Evolutionary conservation across 1,140 invertebrate genomes (phyloP).

Genomic region (Hermatobates lingyangjiaoensis): DNA sequence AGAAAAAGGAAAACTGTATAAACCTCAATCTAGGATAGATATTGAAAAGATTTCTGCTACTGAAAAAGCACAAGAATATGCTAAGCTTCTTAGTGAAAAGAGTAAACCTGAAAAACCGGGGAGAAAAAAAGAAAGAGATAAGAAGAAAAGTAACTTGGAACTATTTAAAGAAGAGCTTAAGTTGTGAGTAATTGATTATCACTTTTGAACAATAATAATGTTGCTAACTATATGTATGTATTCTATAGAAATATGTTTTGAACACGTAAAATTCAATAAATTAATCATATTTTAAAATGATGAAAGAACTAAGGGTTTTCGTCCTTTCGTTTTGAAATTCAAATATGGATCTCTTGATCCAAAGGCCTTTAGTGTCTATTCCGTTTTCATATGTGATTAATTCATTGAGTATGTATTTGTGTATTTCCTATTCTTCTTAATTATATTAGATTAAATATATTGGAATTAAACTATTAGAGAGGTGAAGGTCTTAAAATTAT

Average conservation of each 20-base stretch:
- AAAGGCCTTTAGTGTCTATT: too few relatives aligned
- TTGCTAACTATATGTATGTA: constrained; percentile 4
- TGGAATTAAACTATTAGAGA: too few relatives aligned
- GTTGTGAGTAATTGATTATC: constrained; percentile 42
- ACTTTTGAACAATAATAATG: too few relatives aligned
- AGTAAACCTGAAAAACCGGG: constrained; percentile 42
- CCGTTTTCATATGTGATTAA: too few relatives aligned
- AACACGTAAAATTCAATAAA: not conserved
- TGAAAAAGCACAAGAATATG: constrained; percentile 46
- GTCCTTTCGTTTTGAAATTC: too few relatives aligned
- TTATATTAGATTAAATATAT: too few relatives aligned
- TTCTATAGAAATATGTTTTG: constrained; percentile 7
- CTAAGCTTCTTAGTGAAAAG: constrained; percentile 38
- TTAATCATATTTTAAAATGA: not conserved
- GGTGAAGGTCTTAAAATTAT: too few relatives aligned
- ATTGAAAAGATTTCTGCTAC: constrained; percentile 33
- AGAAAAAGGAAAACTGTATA: constrained; percentile 83
- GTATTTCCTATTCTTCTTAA: too few relatives aligned
- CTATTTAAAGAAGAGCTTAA: constrained; percentile 88
- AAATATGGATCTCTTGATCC: too few relatives aligned
- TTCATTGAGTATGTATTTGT: too few relatives aligned
- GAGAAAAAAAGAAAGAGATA: constrained; percentile 70
- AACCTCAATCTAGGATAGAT: constrained; percentile 64
- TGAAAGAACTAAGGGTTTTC: too few relatives aligned
- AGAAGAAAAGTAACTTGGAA: constrained; percentile 94